These are phyloP conservation scores for Chrysomela aeneicollis DNA, from an alignment of 2,888 invertebrate genomes.

Conservation along the genomic window DNA sequence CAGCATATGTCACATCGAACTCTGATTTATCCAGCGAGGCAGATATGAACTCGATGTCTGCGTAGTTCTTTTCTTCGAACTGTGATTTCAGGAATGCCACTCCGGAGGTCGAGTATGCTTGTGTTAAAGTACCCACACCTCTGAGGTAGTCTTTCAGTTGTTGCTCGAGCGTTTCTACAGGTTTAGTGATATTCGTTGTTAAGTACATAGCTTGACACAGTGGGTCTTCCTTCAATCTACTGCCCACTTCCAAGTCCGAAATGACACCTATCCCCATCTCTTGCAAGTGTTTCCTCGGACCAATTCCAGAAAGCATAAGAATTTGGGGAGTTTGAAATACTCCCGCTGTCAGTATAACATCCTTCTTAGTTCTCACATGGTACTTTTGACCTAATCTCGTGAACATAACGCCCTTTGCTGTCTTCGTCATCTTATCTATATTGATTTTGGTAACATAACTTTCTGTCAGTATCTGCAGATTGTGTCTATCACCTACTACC, in stretches of 20 bases:
- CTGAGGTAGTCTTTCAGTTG: slow-evolving; percentile 63
- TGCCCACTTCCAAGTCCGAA: slow-evolving; percentile 75
- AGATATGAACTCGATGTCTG: slow-evolving; percentile 17
- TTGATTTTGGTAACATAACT: slow-evolving; percentile 70
- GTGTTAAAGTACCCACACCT: slow-evolving; percentile 29
- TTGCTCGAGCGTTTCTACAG: slow-evolving; percentile 44
- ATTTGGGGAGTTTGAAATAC: slow-evolving; percentile 83
- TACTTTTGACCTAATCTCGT: slow-evolving; percentile 66
- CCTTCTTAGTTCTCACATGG: slow-evolving; percentile 69
- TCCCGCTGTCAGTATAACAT: slow-evolving; percentile 80
- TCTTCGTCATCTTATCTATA: slow-evolving; percentile 67
- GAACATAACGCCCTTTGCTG: slow-evolving; percentile 73
- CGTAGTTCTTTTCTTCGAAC: not conserved
- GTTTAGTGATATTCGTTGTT: slow-evolving; percentile 67
- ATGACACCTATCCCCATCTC: slow-evolving; percentile 68
- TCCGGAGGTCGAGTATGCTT: slow-evolving; percentile 1
- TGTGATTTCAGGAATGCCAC: slow-evolving; percentile 21
- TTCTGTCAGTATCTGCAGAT: slow-evolving; percentile 74
- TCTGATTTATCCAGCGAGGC: not conserved
- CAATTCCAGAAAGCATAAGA: slow-evolving; percentile 83
- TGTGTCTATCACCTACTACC: slow-evolving; percentile 67
- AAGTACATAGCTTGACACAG: slow-evolving; percentile 75
- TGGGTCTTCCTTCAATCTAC: slow-evolving; percentile 79
- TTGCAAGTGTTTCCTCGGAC: slow-evolving; percentile 68
- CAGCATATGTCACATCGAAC: slow-evolving; percentile 29